Percentiles rank a stretch among this genome's conserved stretches.
These are phyloP conservation scores for Gortyna flavago DNA, from an alignment of 2,888 invertebrate species.

Conservation along the genomic window DNA sequence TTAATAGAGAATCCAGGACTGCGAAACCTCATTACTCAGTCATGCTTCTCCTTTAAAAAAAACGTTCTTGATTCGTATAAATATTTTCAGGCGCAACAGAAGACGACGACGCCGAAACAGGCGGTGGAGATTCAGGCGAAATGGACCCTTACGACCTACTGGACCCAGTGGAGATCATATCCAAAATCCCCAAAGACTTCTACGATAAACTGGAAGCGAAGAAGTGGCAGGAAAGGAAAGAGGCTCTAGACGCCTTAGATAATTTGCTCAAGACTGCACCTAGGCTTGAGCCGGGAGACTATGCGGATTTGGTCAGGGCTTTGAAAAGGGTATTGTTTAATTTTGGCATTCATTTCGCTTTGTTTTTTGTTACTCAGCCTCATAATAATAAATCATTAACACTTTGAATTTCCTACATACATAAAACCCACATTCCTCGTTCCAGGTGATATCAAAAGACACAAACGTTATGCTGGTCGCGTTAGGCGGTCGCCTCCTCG, in stretches of 20 bases:
- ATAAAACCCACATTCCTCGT: background rate
- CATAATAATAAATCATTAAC: background rate
- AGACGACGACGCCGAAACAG: conserved; percentile 90
- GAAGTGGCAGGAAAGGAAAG: conserved; percentile 99
- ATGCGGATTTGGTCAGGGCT: conserved; percentile 96
- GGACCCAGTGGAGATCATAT: conserved; percentile 97
- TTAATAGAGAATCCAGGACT: background rate
- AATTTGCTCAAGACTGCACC: conserved; percentile 94
- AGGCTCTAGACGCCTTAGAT: conserved; percentile 95
- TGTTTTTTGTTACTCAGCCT: background rate
- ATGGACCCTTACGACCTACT: conserved; percentile 97
- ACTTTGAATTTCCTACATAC: background rate
- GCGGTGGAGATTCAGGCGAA: conserved; percentile 91
- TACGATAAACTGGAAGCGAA: conserved; percentile 98
- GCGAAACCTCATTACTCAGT: background rate
- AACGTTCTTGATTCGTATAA: background rate
- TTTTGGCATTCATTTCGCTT: background rate
- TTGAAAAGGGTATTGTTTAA: conserved; percentile 93
- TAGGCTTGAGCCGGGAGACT: conserved; percentile 97
- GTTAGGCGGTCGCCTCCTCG: conserved; percentile 95
- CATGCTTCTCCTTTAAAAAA: background rate
- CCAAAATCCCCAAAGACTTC: conserved; percentile 98
- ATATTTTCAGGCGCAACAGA: conserved; percentile 79
- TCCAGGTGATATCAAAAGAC: conserved; percentile 97
- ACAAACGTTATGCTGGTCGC: conserved; percentile 98